Evolutionary conservation across 2,797 vertebrate species (phyloP).

Genomic region (Epinephelus malabaricus): DNA sequence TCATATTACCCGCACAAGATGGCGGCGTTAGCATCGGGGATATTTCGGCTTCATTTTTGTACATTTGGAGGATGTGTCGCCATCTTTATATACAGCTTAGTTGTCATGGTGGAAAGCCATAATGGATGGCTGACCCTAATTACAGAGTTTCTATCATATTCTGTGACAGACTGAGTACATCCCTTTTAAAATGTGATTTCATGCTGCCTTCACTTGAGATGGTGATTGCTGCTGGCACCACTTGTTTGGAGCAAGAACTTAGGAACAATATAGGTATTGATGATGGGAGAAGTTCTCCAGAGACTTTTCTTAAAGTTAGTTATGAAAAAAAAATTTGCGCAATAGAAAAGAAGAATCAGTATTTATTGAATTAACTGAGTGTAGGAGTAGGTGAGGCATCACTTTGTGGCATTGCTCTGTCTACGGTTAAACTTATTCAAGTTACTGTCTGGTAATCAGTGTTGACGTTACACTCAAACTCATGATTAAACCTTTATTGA

Average conservation of each 20-base stretch:
- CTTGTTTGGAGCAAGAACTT: background rate
- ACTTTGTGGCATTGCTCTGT: background rate
- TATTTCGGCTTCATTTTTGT: no score
- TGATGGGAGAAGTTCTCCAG: background rate
- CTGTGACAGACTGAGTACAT: background rate
- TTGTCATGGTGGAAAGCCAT: background rate
- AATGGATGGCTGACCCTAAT: background rate
- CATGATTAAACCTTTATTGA: background rate
- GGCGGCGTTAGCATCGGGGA: no score
- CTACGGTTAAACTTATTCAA: accelerated
- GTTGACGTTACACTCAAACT: background rate
- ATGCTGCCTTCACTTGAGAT: background rate
- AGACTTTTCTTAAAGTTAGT: background rate
- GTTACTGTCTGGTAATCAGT: background rate
- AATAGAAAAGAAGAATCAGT: background rate
- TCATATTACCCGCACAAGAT: no score
- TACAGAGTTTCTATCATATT: background rate
- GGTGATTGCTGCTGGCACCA: no score
- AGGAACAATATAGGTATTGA: background rate
- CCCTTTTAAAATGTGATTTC: background rate
- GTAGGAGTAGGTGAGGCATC: no score
- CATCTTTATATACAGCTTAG: no score
- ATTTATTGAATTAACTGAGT: no score
- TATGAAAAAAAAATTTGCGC: background rate
- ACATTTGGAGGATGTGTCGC: no score